Conservation (phyloP, 2,888 invertebrate genomes). For the Hirtodrosophila histrioides region DNA sequence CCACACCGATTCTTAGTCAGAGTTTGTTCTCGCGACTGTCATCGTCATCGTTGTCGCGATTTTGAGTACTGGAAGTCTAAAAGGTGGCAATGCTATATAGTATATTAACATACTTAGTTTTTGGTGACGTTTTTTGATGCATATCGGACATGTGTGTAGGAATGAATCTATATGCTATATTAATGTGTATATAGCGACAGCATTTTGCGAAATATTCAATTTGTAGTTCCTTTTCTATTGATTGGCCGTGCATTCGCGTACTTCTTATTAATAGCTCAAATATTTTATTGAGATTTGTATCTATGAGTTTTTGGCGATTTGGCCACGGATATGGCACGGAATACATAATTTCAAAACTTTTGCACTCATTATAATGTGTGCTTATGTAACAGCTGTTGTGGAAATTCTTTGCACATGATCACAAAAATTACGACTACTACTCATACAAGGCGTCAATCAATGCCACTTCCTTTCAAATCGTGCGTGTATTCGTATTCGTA, state of each 20-base stretch:
- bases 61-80: conserved; percentile 35
- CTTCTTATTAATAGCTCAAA: conserved; percentile 75
- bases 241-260: conserved; percentile 64
- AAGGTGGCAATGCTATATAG: conserved; percentile 16
- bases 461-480: conserved; percentile 62
- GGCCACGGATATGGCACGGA: conserved; percentile 64
- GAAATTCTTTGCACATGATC: conserved; percentile 67
- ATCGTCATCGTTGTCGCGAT: conserved; percentile 44
- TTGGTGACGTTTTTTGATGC: conserved; percentile 55
- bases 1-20: conserved; percentile 63
- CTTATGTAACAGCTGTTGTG: conserved; percentile 68
- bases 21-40: conserved; percentile 60
- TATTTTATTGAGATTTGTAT: conserved; percentile 75
- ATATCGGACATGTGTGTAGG: conserved; percentile 42
- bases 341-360: conserved; percentile 51
- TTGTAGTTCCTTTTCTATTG: conserved; percentile 41
- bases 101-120: background rate
- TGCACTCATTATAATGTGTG: conserved; percentile 59
- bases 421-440: conserved; percentile 4
- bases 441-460: conserved; percentile 61
- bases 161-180: conserved; percentile 25
- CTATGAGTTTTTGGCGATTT: conserved; percentile 70
- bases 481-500: conserved; percentile 16
- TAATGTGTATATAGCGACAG: conserved; percentile 26
- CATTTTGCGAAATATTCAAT: conserved; percentile 2